Evolutionary conservation across 2,797 vertebrate species (phyloP).

Genomic region (Phrynocephalus forsythii): DNA sequence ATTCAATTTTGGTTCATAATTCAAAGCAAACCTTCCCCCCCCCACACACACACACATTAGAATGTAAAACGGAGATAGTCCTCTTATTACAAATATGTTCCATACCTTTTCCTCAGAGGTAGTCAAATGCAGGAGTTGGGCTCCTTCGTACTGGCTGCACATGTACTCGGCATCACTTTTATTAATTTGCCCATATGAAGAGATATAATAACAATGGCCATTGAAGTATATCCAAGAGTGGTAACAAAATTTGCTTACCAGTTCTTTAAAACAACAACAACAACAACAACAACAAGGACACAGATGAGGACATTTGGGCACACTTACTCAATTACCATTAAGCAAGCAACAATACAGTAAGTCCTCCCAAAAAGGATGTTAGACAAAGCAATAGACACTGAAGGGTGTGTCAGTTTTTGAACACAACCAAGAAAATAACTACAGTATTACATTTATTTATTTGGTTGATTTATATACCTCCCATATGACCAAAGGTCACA

Average conservation of each 20-base stretch:
- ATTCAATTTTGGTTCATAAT: neutral
- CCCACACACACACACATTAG: neutral
- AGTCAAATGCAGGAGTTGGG: neutral
- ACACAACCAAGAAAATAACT: neutral
- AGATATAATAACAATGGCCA: slow-evolving; percentile 38
- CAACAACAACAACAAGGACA: neutral
- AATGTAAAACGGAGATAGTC: neutral
- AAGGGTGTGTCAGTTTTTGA: neutral
- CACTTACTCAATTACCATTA: neutral
- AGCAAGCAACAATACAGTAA: neutral
- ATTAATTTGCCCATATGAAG: slow-evolving; percentile 37
- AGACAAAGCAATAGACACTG: neutral
- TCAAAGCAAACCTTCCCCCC: neutral
- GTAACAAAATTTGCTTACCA: slow-evolving; percentile 43
- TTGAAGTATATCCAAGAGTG: slow-evolving; percentile 31
- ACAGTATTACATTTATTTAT: neutral
- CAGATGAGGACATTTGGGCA: neutral
- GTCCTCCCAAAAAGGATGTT: neutral
- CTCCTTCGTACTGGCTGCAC: slow-evolving; percentile 25
- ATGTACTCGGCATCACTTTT: slow-evolving; percentile 35
- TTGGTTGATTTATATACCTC: too few species aligned
- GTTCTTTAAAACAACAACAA: slow-evolving; percentile 14
- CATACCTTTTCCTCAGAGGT: slow-evolving; percentile 5
- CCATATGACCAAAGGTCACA: too few species aligned
- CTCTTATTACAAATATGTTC: neutral